These are phyloP conservation scores for Microtus richardsoni DNA, from an alignment of 2,113 vertebrate species.

Conservation along the genomic window DNA sequence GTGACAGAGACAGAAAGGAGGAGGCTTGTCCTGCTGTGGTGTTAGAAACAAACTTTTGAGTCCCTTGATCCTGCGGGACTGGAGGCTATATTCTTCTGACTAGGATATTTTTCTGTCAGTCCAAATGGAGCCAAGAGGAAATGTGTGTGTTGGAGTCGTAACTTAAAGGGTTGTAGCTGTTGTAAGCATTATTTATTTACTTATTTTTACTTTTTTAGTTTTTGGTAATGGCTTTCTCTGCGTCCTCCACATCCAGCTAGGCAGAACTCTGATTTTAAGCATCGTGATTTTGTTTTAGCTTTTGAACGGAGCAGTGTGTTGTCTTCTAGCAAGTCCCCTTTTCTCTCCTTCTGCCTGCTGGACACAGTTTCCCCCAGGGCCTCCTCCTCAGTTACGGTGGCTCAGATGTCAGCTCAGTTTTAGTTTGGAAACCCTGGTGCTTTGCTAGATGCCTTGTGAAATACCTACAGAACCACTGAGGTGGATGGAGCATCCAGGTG, in stretches of 20 bases:
- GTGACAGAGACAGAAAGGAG: not conserved
- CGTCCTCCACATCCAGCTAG: not conserved
- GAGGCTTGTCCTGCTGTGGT: not conserved
- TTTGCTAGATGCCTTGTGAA: conserved; percentile 6
- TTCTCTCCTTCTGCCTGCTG: not conserved
- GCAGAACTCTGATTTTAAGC: not conserved
- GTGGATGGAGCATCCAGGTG: not conserved
- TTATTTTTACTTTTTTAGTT: conserved; percentile 35
- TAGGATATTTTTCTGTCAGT: not conserved
- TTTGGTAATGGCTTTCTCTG: not conserved
- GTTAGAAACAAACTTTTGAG: not conserved
- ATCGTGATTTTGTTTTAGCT: not conserved
- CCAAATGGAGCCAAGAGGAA: not conserved
- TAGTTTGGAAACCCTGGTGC: not conserved
- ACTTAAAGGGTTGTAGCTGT: not conserved
- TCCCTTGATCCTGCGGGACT: not conserved
- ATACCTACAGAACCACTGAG: not conserved
- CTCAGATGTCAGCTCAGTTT: not conserved
- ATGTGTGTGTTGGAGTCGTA: not conserved
- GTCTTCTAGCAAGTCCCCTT: rapidly evolving
- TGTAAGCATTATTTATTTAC: not conserved
- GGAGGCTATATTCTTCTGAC: not conserved
- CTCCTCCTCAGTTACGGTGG: not conserved
- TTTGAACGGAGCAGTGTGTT: not conserved
- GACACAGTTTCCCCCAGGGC: not conserved